phyloP scores from a whole-genome alignment of 2,797 vertebrate genomes.

The Ctenochaetus hawaiiensis region DNA sequence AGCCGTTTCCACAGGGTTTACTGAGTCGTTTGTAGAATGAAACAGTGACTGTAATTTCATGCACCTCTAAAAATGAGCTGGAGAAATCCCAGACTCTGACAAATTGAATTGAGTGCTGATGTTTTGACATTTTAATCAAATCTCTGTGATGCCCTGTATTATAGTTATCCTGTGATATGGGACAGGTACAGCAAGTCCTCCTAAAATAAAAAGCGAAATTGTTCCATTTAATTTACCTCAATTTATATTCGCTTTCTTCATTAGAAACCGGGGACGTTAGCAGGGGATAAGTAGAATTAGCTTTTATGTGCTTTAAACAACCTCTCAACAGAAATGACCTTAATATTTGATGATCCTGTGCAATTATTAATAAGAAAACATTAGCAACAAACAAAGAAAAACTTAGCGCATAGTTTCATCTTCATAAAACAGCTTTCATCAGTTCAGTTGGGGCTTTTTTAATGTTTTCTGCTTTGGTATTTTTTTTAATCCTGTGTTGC shows the following conservation, averaged over 20 bases:
- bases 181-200: neutral
- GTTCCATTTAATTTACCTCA: neutral
- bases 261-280: neutral
- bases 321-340: slow-evolving; percentile 3
- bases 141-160: neutral
- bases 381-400: neutral
- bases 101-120: slow-evolving; percentile 29
- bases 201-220: slow-evolving; percentile 4
- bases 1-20: slow-evolving; percentile 17
- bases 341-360: neutral
- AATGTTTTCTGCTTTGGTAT: slow-evolving; percentile 10
- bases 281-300: neutral
- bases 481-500: slow-evolving; percentile 11
- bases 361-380: neutral
- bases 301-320: slow-evolving; percentile 16
- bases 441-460: neutral
- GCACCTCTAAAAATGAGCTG: slow-evolving; percentile 26
- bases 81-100: slow-evolving; percentile 12
- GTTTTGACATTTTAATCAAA: slow-evolving; percentile 25
- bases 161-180: slow-evolving; percentile 12
- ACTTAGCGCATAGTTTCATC: neutral
- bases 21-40: slow-evolving; percentile 17
- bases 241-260: neutral
- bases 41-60: slow-evolving; percentile 36
- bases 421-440: neutral